A percentile compares a stretch with the other conserved stretches of the same genome.
Conservation (phyloP, 2,113 vertebrate species). For the Butastur rufipennis region DNA sequence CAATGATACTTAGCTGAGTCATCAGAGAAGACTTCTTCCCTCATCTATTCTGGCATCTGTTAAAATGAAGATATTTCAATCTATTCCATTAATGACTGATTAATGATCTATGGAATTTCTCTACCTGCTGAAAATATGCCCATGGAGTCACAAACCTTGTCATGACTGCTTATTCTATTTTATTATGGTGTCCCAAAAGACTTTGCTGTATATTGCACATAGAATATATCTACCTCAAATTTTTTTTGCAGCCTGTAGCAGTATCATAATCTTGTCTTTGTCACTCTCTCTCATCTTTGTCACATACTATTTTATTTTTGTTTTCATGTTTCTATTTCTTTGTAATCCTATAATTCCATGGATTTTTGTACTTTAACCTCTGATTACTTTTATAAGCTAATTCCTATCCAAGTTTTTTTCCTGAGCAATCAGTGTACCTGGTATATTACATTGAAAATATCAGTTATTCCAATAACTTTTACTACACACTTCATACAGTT, state of each 20-base stretch:
- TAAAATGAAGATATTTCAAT: conserved; percentile 50
- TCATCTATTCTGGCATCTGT: conserved; percentile 41
- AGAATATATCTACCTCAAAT: neutral
- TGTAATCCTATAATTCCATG: neutral
- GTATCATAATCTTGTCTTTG: neutral
- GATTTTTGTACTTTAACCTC: neutral
- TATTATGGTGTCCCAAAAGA: neutral
- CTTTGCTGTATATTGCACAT: neutral
- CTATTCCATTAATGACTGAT: conserved; percentile 24
- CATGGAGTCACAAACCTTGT: neutral
- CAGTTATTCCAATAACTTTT: neutral
- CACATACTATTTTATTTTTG: neutral
- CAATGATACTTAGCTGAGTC: conserved; percentile 54
- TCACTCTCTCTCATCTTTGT: neutral
- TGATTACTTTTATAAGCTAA: neutral
- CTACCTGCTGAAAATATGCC: conserved; percentile 16
- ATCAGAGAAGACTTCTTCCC: conserved; percentile 35
- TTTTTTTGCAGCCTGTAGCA: neutral
- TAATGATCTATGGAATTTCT: conserved; percentile 42
- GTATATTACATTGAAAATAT: neutral
- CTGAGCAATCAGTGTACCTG: neutral
- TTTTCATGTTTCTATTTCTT: neutral
- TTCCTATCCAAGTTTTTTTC: neutral
- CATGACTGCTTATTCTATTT: neutral
- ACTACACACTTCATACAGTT: neutral